A percentile compares a stretch with the other conserved stretches of the same genome.
Conservation (phyloP, 2,888 invertebrate genomes). For the Beris morrisii region DNA sequence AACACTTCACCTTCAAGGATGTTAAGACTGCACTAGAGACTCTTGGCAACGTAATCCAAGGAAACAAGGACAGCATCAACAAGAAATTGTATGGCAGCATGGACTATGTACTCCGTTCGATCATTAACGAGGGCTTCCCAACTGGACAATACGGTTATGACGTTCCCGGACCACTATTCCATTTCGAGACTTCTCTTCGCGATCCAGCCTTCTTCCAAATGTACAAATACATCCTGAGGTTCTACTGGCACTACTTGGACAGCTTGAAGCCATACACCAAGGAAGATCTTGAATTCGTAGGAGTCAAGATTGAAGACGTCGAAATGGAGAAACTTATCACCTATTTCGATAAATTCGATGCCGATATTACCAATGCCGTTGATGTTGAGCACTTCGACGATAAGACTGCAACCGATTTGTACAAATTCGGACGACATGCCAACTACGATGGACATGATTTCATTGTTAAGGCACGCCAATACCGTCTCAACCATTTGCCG, state of each 20-base stretch:
- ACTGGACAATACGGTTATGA: slow-evolving; percentile 47
- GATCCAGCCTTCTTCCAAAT: slow-evolving; percentile 75
- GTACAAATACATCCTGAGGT: slow-evolving; percentile 63
- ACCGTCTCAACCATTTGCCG: slow-evolving; percentile 67
- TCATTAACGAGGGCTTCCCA: slow-evolving; percentile 58
- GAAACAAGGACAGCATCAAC: slow-evolving; percentile 59
- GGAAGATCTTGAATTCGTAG: slow-evolving; percentile 65
- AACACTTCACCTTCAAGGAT: slow-evolving; percentile 47
- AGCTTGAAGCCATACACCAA: slow-evolving; percentile 64
- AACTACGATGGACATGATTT: slow-evolving; percentile 53
- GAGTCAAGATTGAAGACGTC: slow-evolving; percentile 65
- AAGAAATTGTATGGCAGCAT: slow-evolving; percentile 61
- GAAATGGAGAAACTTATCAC: slow-evolving; percentile 68
- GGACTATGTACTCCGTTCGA: slow-evolving; percentile 58
- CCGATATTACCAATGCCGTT: slow-evolving; percentile 61
- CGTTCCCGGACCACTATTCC: slow-evolving; percentile 59
- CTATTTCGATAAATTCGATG: slow-evolving; percentile 69
- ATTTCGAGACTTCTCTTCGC: slow-evolving; percentile 67
- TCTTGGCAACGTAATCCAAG: slow-evolving; percentile 62
- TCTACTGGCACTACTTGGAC: slow-evolving; percentile 63
- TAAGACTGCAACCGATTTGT: slow-evolving; percentile 47
- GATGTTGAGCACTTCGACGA: slow-evolving; percentile 55
- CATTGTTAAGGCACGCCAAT: slow-evolving; percentile 62
- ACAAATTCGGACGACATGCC: slow-evolving; percentile 50
- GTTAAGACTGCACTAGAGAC: slow-evolving; percentile 53